These are phyloP conservation scores for Drosophila sp. DNA, from an alignment of 1,140 invertebrate species.

Conservation along the genomic window DNA sequence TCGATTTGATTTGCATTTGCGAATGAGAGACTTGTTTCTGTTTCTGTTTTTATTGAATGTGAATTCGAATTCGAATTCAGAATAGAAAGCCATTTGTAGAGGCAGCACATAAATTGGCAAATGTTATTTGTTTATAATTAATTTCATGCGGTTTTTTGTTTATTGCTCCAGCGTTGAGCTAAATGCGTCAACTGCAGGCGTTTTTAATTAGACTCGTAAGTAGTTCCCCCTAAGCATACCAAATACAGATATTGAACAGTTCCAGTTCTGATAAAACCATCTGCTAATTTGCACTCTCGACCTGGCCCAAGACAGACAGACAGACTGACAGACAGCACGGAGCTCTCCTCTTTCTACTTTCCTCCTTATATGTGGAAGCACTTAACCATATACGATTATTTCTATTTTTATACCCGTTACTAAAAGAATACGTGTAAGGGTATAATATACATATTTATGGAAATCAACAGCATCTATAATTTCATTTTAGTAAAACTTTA, in stretches of 20 bases:
- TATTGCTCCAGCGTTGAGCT: slow-evolving; percentile 11
- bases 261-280: slow-evolving; percentile 46
- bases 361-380: not conserved
- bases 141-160: slow-evolving; percentile 63
- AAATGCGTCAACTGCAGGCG: slow-evolving; percentile 53
- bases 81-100: slow-evolving; percentile 59
- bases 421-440: not conserved
- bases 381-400: slow-evolving; percentile 28
- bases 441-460: not conserved
- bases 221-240: slow-evolving; percentile 24
- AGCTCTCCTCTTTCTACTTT: slow-evolving; percentile 9
- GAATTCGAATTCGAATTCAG: slow-evolving; percentile 9
- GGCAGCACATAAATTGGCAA: slow-evolving; percentile 62
- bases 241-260: slow-evolving; percentile 31
- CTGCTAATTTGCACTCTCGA: slow-evolving; percentile 71
- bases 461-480: too few relatives aligned
- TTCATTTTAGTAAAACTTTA: too few relatives aligned
- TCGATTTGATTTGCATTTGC: slow-evolving; percentile 22
- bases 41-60: too few relatives aligned
- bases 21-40: not conserved
- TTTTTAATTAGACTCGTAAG: slow-evolving; percentile 32
- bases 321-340: slow-evolving; percentile 5
- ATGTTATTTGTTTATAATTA: slow-evolving; percentile 75
- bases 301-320: slow-evolving; percentile 50
- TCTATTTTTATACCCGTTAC: not conserved